A percentile compares a stretch with the other conserved stretches of the same genome.
Conservation (phyloP, 2,113 vertebrate species). For the Peromyscus polionotus region DNA sequence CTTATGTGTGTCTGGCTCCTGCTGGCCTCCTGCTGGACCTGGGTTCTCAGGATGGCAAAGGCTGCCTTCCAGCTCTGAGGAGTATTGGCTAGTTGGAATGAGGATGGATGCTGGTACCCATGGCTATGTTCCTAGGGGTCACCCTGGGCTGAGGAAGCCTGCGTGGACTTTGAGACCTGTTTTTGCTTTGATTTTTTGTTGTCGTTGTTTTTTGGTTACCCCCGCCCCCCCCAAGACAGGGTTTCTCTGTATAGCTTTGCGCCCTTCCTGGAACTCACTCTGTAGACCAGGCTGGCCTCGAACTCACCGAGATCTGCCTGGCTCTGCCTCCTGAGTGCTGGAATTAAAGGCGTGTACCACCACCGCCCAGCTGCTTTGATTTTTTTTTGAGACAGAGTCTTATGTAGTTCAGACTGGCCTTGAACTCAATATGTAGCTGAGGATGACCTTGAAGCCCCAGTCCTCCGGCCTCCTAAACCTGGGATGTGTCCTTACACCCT, state of each 20-base stretch:
- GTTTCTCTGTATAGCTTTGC: too few relatives aligned
- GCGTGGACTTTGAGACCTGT: neutral
- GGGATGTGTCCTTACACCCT: neutral
- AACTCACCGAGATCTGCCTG: too few relatives aligned
- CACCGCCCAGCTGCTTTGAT: too few relatives aligned
- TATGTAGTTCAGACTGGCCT: neutral
- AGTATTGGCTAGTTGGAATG: neutral
- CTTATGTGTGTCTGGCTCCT: neutral
- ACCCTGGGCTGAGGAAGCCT: neutral
- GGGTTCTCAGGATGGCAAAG: neutral
- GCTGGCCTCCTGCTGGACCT: neutral
- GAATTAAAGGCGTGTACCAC: too few relatives aligned
- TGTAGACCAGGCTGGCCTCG: too few relatives aligned
- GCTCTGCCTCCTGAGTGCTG: too few relatives aligned
- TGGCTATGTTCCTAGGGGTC: neutral
- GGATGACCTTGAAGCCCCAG: neutral
- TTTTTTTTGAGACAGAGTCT: neutral
- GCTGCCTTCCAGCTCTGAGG: neutral
- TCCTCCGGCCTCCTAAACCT: neutral
- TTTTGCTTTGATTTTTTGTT: neutral
- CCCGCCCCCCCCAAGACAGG: too few relatives aligned
- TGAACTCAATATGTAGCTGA: neutral
- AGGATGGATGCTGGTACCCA: neutral
- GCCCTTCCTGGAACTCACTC: too few relatives aligned
- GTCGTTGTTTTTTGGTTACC: neutral